Evolutionary conservation across 2,113 vertebrate genomes (phyloP).

Genomic region (Trachemys scripta): DNA sequence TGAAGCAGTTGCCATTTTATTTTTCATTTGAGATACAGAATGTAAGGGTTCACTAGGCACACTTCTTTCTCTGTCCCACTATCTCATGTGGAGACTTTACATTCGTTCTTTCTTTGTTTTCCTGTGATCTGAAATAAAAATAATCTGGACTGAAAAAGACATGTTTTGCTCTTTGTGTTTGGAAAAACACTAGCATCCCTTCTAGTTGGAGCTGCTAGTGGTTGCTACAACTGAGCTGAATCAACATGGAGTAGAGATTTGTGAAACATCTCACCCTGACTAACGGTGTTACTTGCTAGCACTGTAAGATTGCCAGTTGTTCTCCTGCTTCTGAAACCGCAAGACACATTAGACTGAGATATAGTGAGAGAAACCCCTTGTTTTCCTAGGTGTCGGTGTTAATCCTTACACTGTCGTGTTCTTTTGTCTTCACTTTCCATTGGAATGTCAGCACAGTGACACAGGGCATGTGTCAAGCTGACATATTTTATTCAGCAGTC

Average conservation of each 20-base stretch:
- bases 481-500: neutral
- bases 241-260: neutral
- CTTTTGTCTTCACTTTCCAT: neutral
- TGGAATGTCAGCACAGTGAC: neutral
- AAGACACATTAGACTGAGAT: neutral
- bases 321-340: neutral
- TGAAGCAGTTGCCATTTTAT: neutral
- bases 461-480: neutral
- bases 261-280: fast-evolving
- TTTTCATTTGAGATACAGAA: fast-evolving
- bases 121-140: neutral
- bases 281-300: neutral
- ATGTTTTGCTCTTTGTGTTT: neutral
- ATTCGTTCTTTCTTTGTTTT: neutral
- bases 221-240: neutral
- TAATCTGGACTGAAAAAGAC: neutral
- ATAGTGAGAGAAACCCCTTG: neutral
- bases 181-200: neutral
- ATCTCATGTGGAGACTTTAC: neutral
- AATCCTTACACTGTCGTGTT: neutral
- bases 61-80: neutral
- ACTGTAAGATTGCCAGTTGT: fast-evolving
- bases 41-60: neutral
- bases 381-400: neutral
- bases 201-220: neutral